Conservation (phyloP, 2,113 vertebrate species). For the Hydrolagus affinis region DNA sequence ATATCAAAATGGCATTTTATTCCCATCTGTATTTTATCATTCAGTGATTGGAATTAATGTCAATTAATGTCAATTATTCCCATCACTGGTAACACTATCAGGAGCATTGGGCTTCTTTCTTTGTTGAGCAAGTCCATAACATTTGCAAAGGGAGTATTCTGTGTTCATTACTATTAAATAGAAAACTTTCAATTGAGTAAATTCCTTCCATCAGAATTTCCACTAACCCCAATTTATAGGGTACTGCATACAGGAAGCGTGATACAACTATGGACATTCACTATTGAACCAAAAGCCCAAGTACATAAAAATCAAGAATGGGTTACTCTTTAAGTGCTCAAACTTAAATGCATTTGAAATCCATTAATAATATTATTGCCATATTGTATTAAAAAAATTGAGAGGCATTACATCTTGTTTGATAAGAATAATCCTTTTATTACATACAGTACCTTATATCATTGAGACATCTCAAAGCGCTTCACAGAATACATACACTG, state of each 20-base stretch:
- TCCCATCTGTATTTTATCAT: background rate
- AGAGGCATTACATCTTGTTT: too few relatives aligned
- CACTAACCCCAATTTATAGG: background rate
- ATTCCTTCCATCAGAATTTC: too few relatives aligned
- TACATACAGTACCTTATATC: too few relatives aligned
- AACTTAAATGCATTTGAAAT: too few relatives aligned
- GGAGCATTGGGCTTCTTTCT: background rate
- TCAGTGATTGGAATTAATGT: constrained; percentile 1
- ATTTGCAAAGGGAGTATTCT: background rate
- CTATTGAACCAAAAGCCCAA: background rate
- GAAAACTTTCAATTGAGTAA: too few relatives aligned
- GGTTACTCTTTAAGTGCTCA: too few relatives aligned
- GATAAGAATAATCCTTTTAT: too few relatives aligned
- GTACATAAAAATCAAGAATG: background rate
- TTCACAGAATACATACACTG: too few relatives aligned
- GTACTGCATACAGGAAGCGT: background rate
- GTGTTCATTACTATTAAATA: too few relatives aligned
- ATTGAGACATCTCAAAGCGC: too few relatives aligned
- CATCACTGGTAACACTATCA: background rate
- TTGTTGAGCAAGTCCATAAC: background rate
- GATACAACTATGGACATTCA: background rate
- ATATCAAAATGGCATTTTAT: constrained; percentile 7
- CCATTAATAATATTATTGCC: too few relatives aligned
- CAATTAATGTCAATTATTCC: background rate
- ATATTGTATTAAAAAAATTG: too few relatives aligned